A percentile compares a stretch with the other conserved stretches of the same genome.
These are phyloP conservation scores for Vollenhovia emeryi DNA, from an alignment of 1,140 invertebrate species.

Conservation along the genomic window DNA sequence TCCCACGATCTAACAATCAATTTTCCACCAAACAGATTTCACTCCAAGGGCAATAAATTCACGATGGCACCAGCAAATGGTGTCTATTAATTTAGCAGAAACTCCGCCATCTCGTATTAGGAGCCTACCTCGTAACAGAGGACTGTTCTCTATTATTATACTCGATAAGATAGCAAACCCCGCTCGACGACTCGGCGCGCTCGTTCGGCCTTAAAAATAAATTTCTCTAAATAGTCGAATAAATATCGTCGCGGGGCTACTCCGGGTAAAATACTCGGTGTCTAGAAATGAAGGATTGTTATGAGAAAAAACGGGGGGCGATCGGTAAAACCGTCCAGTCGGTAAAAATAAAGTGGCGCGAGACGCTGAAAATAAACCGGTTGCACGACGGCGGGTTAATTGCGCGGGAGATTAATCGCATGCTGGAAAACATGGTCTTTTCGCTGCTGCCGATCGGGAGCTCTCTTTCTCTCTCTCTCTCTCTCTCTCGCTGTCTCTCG, in stretches of 20 bases:
- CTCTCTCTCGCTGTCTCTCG: background rate
- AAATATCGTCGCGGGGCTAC: background rate
- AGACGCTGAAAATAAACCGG: conserved; percentile 49
- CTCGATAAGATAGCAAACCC: background rate
- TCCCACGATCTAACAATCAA: too few species aligned
- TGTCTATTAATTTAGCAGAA: too few species aligned
- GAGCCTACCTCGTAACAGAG: too few species aligned
- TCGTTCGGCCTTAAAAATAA: background rate
- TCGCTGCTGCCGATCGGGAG: background rate
- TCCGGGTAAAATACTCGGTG: background rate
- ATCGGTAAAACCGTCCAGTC: conserved; percentile 23
- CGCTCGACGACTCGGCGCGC: background rate
- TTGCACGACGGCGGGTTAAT: conserved; percentile 40
- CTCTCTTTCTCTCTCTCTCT: background rate
- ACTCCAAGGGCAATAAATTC: too few species aligned
- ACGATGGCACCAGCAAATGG: too few species aligned
- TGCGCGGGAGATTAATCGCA: conserved; percentile 50
- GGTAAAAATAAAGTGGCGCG: conserved; percentile 30
- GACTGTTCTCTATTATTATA: too few species aligned
- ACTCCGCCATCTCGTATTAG: too few species aligned
- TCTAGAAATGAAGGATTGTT: conserved; percentile 20
- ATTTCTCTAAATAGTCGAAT: background rate
- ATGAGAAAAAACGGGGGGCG: conserved; percentile 28
- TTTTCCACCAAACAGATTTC: too few species aligned
- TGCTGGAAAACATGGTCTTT: conserved; percentile 2